These are phyloP conservation scores for Neotragus moschatus DNA, from an alignment of 2,113 vertebrate species.

Conservation along the genomic window DNA sequence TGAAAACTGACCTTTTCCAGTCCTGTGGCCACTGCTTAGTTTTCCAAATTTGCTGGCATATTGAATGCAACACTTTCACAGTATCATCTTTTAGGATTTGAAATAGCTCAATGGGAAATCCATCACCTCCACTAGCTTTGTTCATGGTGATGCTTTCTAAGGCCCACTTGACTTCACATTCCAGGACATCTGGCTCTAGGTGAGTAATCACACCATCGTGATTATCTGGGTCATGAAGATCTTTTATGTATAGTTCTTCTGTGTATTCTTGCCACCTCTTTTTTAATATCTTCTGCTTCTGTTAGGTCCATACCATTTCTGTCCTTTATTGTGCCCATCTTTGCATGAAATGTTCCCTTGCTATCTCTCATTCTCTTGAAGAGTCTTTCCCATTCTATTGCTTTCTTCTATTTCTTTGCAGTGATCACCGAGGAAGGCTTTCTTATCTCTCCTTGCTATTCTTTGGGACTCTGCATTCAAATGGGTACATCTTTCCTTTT, in stretches of 20 bases:
- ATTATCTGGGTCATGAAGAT: background rate
- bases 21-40: background rate
- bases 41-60: background rate
- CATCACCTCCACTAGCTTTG: background rate
- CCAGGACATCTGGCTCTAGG: background rate
- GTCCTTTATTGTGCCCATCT: background rate
- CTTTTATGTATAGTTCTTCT: background rate
- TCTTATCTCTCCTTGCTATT: background rate
- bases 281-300: background rate
- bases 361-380: background rate
- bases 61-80: background rate
- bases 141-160: background rate
- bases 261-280: background rate
- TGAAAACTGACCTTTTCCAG: background rate
- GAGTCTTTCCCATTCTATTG: background rate
- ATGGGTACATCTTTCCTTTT: background rate
- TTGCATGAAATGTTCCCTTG: background rate
- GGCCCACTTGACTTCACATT: background rate
- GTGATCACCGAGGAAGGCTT: background rate
- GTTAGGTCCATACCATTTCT: background rate
- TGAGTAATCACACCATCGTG: background rate
- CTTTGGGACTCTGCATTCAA: background rate
- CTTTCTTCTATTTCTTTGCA: background rate
- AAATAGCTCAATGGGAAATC: background rate
- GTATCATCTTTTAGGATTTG: background rate